Conservation (phyloP, 2,797 vertebrate genomes). For the Iguana delicatissima region DNA sequence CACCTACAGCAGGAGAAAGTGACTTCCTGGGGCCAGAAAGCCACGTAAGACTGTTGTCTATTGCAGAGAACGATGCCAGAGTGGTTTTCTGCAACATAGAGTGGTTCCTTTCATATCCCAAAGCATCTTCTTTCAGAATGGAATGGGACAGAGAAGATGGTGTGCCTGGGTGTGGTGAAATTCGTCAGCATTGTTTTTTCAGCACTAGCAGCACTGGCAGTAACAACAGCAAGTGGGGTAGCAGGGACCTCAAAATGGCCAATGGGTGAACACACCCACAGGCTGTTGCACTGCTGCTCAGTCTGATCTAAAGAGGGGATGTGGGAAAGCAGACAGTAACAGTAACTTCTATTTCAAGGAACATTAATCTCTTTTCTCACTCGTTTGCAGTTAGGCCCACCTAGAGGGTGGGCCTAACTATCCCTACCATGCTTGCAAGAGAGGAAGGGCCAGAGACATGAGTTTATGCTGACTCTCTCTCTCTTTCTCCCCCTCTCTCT, state of each 20-base stretch:
- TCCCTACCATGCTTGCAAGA: background rate
- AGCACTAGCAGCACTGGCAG: background rate
- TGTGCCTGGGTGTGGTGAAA: too few species aligned
- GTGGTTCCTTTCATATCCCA: background rate
- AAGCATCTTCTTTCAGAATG: background rate
- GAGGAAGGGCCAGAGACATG: background rate
- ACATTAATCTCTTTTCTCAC: too few species aligned
- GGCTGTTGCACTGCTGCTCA: too few species aligned
- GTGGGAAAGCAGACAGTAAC: background rate
- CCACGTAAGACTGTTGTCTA: background rate
- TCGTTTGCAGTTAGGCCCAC: background rate
- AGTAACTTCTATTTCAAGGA: background rate
- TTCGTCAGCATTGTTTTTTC: background rate
- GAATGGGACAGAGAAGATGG: too few species aligned
- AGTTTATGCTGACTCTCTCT: too few species aligned
- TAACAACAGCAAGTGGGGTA: background rate
- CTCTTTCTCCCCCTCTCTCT: too few species aligned
- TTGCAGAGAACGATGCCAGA: background rate
- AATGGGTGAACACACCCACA: background rate
- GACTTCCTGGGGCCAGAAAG: background rate
- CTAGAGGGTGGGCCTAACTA: background rate
- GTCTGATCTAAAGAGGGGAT: too few species aligned
- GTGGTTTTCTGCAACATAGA: background rate
- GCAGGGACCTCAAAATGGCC: too few species aligned
- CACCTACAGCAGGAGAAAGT: too few species aligned